Base-by-base conservation (phyloP, 2,797 vertebrate genomes). In the Brachyalestes nurse region DNA sequence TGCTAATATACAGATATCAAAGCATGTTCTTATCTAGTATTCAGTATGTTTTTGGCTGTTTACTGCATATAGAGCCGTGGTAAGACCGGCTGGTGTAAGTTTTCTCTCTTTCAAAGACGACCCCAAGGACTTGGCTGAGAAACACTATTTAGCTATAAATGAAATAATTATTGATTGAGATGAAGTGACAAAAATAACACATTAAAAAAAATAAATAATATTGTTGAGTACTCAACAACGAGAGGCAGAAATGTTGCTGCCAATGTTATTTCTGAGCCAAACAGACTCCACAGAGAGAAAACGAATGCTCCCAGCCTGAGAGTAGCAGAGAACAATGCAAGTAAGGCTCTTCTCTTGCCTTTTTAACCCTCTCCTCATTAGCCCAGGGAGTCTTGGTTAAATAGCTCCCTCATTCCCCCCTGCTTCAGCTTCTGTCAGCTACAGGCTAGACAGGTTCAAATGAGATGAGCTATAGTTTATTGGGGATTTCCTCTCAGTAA, bases 291-390 rank as follows among this genome's bases (percentile, higher is more conserved):
- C 40, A 42, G 40, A 42, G 4, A 42, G 75, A 47, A 42, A 79
- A 80, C 74, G 62, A 62, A 28, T 4, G 10, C 71, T 58, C 64
- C 74, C 61, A 66, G 67, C 40, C 28, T 73, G 64, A 79, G 60
- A 65, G 34, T 19, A 66, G 10, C 45, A 12, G 25, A 72, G 42
- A 80, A 57, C 57, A 77, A 40, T 62, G 65, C 67, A 38, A 83
- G 65, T 60, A 69, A 78, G 66, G 42, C 57, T 72, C 80, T 81
- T 71, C 61, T n/a, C 21, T 51, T 73, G 53, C 78, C 61, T 69
- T 8, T 23, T 72, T 9, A 42, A 73, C 40, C 69, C 66, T 66
- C 67, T 65, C 69, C 75, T 75, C 45, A 73, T 79, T 82, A 76
- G 34, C 53, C 38, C 66, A 42, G 62, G 75, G 40, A 75, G 45